A percentile compares a stretch with the other conserved stretches of the same genome.
Conservation (phyloP, 2,888 invertebrate species). For the Bellardia bayeri region DNA sequence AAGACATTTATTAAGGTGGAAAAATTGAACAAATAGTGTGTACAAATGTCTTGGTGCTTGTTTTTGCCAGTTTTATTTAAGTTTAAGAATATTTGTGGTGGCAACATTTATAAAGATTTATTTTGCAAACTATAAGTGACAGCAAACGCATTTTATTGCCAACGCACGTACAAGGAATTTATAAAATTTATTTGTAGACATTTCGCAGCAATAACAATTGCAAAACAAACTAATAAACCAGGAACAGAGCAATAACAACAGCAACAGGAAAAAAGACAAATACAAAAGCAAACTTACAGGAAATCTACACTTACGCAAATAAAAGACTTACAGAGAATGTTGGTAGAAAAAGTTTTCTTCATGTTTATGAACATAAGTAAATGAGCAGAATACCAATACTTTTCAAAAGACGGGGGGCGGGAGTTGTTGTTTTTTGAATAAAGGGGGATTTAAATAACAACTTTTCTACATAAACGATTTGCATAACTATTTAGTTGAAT, state of each 20-base stretch:
- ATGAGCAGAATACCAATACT: slow-evolving; percentile 33
- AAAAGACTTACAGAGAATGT: background rate
- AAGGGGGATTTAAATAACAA: slow-evolving; percentile 37
- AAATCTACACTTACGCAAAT: slow-evolving; percentile 34
- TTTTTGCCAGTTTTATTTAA: slow-evolving; percentile 24
- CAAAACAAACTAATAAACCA: slow-evolving; percentile 56
- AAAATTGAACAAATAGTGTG: slow-evolving; percentile 40
- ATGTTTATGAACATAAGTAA: background rate
- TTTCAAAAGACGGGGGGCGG: background rate
- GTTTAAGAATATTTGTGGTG: slow-evolving; percentile 36
- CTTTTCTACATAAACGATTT: slow-evolving; percentile 46
- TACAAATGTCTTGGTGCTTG: slow-evolving; percentile 29
- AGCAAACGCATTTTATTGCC: slow-evolving; percentile 71
- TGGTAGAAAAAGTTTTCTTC: slow-evolving; percentile 14
- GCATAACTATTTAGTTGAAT: slow-evolving; percentile 47
- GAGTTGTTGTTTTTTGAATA: background rate
- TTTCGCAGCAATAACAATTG: slow-evolving; percentile 23
- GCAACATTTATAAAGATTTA: slow-evolving; percentile 70
- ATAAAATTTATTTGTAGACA: slow-evolving; percentile 50
- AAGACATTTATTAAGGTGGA: slow-evolving; percentile 23
- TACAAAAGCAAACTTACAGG: slow-evolving; percentile 31
- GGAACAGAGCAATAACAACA: slow-evolving; percentile 17
- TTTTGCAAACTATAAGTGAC: slow-evolving; percentile 69
- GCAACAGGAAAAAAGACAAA: slow-evolving; percentile 18
- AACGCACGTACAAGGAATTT: slow-evolving; percentile 72